phyloP scores from a whole-genome alignment of 2,888 invertebrate species.

The Microctonus aethiopoides region DNA sequence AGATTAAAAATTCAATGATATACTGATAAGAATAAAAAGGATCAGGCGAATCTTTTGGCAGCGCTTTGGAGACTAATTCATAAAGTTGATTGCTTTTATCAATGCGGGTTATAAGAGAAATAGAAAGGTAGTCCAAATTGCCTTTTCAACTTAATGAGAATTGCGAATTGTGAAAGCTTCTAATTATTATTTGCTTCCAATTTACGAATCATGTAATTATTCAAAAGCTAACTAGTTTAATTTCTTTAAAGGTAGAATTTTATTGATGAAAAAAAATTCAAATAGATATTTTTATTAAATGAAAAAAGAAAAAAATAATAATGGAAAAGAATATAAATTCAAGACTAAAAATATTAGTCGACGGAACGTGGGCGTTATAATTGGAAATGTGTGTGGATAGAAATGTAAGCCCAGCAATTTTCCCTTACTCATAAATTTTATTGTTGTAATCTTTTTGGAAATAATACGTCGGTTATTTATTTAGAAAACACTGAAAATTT shows the following conservation, averaged over 20 bases:
- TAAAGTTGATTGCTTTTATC: background rate
- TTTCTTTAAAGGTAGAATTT: too few species aligned
- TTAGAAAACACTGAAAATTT: background rate
- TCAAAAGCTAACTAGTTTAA: too few species aligned
- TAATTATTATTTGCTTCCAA: background rate
- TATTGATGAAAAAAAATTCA: too few species aligned
- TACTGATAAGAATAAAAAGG: background rate
- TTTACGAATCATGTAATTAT: too few species aligned
- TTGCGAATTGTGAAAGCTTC: background rate
- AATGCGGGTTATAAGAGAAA: background rate
- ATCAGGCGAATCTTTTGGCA: background rate
- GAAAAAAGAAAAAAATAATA: background rate
- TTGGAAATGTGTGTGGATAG: background rate
- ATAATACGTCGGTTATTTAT: background rate
- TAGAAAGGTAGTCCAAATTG: background rate
- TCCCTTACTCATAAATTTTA: background rate
- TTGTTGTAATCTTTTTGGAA: background rate
- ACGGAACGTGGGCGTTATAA: too few species aligned
- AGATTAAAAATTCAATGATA: background rate
- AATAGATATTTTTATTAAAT: too few species aligned
- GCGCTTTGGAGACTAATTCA: background rate
- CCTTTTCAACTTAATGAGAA: background rate
- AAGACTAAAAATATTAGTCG: too few species aligned
- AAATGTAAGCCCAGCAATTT: background rate
- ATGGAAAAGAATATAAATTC: background rate